A percentile compares a stretch with the other conserved stretches of the same genome.
phyloP scores from a whole-genome alignment of 2,113 vertebrate genomes.

The Oryzias curvinotus region DNA sequence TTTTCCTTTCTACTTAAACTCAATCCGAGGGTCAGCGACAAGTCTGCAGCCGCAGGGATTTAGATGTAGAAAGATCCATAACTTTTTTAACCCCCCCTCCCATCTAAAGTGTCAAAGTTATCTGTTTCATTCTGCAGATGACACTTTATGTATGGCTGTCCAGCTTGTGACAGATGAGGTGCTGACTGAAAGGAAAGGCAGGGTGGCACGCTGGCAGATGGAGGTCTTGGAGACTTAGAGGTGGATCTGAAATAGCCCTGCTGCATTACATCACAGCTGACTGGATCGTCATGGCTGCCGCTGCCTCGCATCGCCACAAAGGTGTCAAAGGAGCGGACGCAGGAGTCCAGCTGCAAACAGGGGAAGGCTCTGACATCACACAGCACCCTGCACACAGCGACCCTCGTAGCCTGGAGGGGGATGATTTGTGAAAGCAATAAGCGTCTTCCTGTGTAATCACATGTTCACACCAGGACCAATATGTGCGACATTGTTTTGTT shows the following conservation, averaged over 20 bases:
- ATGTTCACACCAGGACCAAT: constrained; percentile 4
- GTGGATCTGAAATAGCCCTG: constrained; percentile 68
- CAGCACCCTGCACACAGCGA: not conserved
- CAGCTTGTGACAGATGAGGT: constrained; percentile 58
- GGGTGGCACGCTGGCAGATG: constrained; percentile 51
- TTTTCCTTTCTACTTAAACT: constrained; percentile 29
- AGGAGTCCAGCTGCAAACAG: constrained; percentile 15
- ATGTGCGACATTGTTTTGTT: constrained; percentile 4
- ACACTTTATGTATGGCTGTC: constrained; percentile 33
- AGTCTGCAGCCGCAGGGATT: too few relatives aligned
- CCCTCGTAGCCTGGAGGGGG: not conserved
- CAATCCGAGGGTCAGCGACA: too few relatives aligned
- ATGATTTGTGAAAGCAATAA: not conserved
- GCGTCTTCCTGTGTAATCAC: constrained; percentile 21
- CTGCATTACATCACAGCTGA: constrained; percentile 69
- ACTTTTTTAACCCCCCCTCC: too few relatives aligned
- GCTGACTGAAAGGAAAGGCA: constrained; percentile 61
- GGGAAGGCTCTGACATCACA: constrained; percentile 12
- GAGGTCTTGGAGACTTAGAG: constrained; percentile 54
- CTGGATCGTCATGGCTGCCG: constrained; percentile 47
- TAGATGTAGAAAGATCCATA: too few relatives aligned
- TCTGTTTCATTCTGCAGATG: constrained; percentile 45
- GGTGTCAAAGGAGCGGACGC: constrained; percentile 44
- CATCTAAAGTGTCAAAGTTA: constrained; percentile 11
- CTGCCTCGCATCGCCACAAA: constrained; percentile 41